A percentile compares a stretch with the other conserved stretches of the same genome.
phyloP scores from a whole-genome alignment of 2,888 invertebrate genomes.

The Seira sanloemensis region DNA sequence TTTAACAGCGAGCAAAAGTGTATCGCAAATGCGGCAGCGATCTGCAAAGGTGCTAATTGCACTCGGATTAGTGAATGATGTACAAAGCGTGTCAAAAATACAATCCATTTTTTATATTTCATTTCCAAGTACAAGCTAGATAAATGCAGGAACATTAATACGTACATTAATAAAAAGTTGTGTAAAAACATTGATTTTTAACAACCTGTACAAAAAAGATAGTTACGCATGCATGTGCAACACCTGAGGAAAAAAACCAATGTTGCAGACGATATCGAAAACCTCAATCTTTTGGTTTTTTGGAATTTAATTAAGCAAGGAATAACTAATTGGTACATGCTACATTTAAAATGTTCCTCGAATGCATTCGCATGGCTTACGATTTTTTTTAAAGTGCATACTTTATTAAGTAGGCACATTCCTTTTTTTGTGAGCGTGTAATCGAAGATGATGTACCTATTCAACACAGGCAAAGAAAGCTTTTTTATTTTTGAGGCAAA shows the following conservation, averaged over 20 bases:
- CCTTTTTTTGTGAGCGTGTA: neutral
- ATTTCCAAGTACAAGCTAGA: no score
- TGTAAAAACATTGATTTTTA: no score
- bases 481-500: neutral
- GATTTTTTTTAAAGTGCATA: neutral
- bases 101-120: no score
- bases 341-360: neutral
- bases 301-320: no score
- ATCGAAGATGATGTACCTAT: neutral
- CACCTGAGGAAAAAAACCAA: neutral
- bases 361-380: neutral
- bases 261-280: neutral
- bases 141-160: no score
- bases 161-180: no score
- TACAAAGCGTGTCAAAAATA: no score
- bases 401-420: neutral
- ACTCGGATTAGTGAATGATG: neutral
- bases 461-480: no score
- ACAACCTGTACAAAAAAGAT: no score
- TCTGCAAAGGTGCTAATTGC: neutral
- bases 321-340: neutral
- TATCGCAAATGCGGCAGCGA: neutral
- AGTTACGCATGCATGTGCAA: no score
- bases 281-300: neutral
- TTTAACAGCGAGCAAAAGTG: slow-evolving; percentile 4